Evolutionary conservation across 1,140 invertebrate species (phyloP).

Genomic region (Pogonomyrmex californicus): DNA sequence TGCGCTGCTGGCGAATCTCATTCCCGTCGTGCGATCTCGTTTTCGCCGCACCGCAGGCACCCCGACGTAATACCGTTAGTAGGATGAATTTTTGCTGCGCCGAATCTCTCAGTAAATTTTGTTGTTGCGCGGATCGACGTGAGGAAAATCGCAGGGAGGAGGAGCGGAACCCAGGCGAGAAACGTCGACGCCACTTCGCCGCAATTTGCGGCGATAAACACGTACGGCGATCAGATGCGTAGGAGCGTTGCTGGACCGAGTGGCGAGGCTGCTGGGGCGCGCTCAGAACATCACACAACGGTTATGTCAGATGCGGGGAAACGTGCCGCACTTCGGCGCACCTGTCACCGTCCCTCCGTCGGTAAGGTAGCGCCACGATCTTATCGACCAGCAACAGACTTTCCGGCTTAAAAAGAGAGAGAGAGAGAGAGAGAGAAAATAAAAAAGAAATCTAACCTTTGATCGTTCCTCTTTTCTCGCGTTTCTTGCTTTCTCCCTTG

Average conservation of each 20-base stretch:
- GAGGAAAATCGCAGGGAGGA: neutral
- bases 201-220: neutral
- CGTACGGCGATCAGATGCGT: slow-evolving; percentile 4
- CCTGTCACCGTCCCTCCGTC: slow-evolving; percentile 10
- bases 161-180: too few species aligned
- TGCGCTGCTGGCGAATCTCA: too few species aligned
- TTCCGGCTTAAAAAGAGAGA: neutral
- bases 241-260: neutral
- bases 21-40: neutral
- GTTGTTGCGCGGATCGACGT: neutral
- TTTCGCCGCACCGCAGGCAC: neutral
- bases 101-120: neutral
- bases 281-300: slow-evolving; percentile 36
- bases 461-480: neutral
- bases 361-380: neutral
- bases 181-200: neutral
- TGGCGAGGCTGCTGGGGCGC: slow-evolving; percentile 3
- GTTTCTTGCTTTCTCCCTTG: neutral
- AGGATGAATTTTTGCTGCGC: neutral
- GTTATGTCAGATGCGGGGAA: slow-evolving; percentile 37
- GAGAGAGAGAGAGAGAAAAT: neutral
- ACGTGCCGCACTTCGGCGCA: neutral
- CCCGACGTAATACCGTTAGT: neutral
- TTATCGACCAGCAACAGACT: too few species aligned
- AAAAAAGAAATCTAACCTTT: neutral